Conservation (phyloP, 1,140 invertebrate genomes). For the Coptotermes formosanus region DNA sequence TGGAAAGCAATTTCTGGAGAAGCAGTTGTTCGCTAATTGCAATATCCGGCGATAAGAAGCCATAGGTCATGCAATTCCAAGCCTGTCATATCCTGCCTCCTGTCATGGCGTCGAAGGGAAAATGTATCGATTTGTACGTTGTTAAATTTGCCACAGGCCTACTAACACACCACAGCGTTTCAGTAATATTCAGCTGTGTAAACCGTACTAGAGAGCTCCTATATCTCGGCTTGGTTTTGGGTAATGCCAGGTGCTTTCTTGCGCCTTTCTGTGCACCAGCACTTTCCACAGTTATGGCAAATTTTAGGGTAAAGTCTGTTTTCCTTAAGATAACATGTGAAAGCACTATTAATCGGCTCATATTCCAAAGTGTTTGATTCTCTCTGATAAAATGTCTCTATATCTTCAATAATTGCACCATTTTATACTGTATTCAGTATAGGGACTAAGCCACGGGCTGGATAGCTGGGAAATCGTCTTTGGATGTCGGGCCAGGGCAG, state of each 20-base stretch:
- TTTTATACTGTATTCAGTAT: no score
- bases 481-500: no score
- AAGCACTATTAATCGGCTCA: no score
- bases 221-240: not conserved
- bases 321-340: no score
- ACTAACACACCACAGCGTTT: not conserved
- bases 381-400: no score
- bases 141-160: not conserved
- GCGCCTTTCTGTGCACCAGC: not conserved
- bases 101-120: not conserved
- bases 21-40: not conserved
- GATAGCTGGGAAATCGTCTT: no score
- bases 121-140: not conserved
- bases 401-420: no score
- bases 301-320: not conserved
- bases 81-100: not conserved
- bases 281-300: not conserved
- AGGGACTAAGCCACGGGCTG: no score
- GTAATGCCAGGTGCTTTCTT: not conserved
- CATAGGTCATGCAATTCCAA: conserved; percentile 9
- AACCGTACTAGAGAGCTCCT: not conserved
- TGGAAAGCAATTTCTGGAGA: conserved; percentile 8
- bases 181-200: not conserved
- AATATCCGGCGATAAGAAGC: not conserved
- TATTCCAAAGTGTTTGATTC: no score